Conservation (phyloP, 2,113 vertebrate species). For the Stigmatopora argus region DNA sequence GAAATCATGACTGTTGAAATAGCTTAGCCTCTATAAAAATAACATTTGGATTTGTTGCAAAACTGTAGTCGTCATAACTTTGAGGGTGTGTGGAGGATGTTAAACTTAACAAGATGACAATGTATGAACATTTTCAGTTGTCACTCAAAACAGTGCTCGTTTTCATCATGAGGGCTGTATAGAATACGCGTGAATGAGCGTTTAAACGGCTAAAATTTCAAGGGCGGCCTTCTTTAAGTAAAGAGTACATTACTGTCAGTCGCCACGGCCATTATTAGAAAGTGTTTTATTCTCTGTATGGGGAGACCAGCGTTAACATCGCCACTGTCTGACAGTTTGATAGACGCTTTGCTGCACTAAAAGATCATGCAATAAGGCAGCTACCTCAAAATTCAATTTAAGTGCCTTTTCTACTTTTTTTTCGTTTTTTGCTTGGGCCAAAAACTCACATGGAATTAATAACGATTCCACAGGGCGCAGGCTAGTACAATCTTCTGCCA, state of each 20-base stretch:
- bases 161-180: neutral
- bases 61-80: constrained; percentile 22
- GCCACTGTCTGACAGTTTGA: constrained; percentile 13
- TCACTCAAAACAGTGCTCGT: neutral
- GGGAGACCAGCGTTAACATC: constrained; percentile 7
- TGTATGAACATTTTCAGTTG: neutral
- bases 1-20: constrained; percentile 33
- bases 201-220: neutral
- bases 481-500: constrained; percentile 1
- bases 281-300: constrained; percentile 6
- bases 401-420: neutral
- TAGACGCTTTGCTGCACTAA: neutral
- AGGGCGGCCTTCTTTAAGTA: neutral
- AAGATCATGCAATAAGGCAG: constrained; percentile 15
- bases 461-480: neutral
- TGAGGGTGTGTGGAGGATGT: constrained; percentile 5
- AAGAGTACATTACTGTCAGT: neutral
- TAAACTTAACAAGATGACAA: neutral
- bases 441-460: neutral
- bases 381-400: constrained; percentile 5
- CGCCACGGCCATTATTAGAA: neutral
- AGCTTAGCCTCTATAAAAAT: constrained; percentile 27
- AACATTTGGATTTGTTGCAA: constrained; percentile 42
- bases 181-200: neutral
- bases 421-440: neutral